Evolutionary conservation across 2,797 vertebrate species (phyloP), one percentile per base, ranked within the genome.

Genomic region (Aphelocoma californica): DNA sequence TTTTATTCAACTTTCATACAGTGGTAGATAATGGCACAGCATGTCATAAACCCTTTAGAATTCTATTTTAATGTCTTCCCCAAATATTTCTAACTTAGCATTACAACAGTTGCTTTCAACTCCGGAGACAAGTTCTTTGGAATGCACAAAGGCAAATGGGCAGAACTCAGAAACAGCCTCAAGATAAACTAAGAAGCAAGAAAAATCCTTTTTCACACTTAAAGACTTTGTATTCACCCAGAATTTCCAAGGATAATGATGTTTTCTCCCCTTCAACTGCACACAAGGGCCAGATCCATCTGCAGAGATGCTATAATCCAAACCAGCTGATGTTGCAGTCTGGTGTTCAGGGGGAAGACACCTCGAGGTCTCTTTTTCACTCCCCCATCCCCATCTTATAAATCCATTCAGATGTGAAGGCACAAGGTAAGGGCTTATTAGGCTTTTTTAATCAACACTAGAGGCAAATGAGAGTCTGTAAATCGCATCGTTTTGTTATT

Each of bases 31-130:
- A 96, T 51, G 48, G 70, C 88, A 93, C 73, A 95, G 92, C 32
- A 0, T 88, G 66, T 56, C 86, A 70, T 72, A 92, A 93, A 53
- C 40, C 54, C 40, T 81, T 58, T 38, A 92, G 36, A 94, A 96
- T 69, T 66, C 61, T 92, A 81, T 84, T 95, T 88, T 93, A 90
- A 90, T 48, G 36, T 72, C 61, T 95, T 93, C 44, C 31, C 31
- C 56, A 95, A 95, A 94, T 92, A 94, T 94, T 95, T 90, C 83
- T 92, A 61, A 86, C 31, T 88, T 81, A 94, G 82, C 81, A 84
- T 92, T 93, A 62, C 57, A 91, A 72, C 50, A 79, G 61, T 79
- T 81, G 7, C 82, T 83, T 88, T 69, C 44, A 93, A 23, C 23
- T 81, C 18, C 5, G 7, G 38, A 88, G 80, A 65, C 40, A 62